These are phyloP conservation scores for Hirtodrosophila alboralis DNA, from an alignment of 2,888 invertebrate species.

Conservation along the genomic window DNA sequence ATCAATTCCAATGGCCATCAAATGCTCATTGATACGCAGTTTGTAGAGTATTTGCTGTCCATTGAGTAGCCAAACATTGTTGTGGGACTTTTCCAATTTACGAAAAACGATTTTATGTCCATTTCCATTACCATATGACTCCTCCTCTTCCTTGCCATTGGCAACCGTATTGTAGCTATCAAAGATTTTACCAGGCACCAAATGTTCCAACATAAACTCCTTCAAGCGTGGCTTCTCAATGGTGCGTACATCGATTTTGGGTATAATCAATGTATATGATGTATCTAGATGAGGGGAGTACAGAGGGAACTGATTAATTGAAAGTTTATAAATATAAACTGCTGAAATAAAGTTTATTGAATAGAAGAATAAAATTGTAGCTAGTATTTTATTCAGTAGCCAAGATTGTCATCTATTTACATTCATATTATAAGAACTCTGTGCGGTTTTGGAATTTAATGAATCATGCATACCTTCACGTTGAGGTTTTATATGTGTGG, in stretches of 20 bases:
- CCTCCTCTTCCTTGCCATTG: slow-evolving; percentile 83
- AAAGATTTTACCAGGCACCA: slow-evolving; percentile 86
- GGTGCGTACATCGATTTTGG: slow-evolving; percentile 85
- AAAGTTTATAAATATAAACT: too few relatives aligned
- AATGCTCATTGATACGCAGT: slow-evolving; percentile 82
- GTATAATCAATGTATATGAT: slow-evolving; percentile 87
- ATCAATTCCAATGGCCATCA: slow-evolving; percentile 84
- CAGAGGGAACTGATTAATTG: too few relatives aligned
- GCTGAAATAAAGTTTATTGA: too few relatives aligned
- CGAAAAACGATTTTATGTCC: slow-evolving; percentile 84
- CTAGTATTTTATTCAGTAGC: not conserved
- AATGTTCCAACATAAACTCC: slow-evolving; percentile 86
- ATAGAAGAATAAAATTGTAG: not conserved
- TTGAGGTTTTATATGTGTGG: slow-evolving; percentile 30
- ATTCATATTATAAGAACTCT: not conserved
- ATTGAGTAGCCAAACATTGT: slow-evolving; percentile 83
- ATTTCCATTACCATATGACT: slow-evolving; percentile 84
- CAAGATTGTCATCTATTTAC: not conserved
- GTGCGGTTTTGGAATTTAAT: not conserved
- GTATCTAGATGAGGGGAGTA: too few relatives aligned
- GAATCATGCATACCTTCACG: slow-evolving; percentile 32
- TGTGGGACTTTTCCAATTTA: slow-evolving; percentile 83
- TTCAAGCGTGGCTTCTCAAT: slow-evolving; percentile 85
- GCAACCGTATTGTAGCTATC: slow-evolving; percentile 81
- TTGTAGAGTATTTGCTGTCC: slow-evolving; percentile 83